Base-by-base conservation (phyloP, 2,797 vertebrate species). In the Aeoliscus strigatus region DNA sequence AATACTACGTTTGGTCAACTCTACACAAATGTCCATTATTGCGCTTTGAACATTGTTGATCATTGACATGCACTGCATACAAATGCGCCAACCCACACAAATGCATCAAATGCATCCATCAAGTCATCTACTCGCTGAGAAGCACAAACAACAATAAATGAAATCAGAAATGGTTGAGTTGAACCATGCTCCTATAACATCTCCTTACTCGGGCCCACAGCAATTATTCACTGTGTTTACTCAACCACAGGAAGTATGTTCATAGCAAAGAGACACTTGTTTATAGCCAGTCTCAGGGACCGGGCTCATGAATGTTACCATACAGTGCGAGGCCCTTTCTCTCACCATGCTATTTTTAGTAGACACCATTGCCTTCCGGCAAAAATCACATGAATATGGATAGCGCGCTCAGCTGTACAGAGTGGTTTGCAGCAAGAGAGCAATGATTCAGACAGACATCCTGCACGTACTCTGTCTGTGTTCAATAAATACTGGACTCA, bases 361-460 rank as follows among this genome's bases (percentile, higher is more conserved):
- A 83, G 78, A 86, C 79, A 80, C 81, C 84, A 79, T 79, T 89
- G 86, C 87, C 89, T 89, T 75, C 69, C 66, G 78, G 89, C 86
- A 84, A 85, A 86, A 84, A 83, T 79, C 75, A 70, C 87, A 90
- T 90, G 87, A 90, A 90, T 90, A 90, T 90, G 86, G 85, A 90
- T 85, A 78, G 66, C 75, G 75, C 60, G 81, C 80, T 83, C 67
- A 52, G 81, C 82, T 83, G 82, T 82, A 81, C 68, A 63, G 79
- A 80, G 76, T 56, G 71, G 68, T 85, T 85, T 82, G 62, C 59
- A 77, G 80, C 64, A 55, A 69, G 71, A 75, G 58, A 73, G 77
- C 75, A 69, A 79, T 85, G 75, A 86, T 85, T 81, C 78, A 82
- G 74, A 75, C 70, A 83, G 83, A 86, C 82, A 81, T 66, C 62